A percentile compares a stretch with the other conserved stretches of the same genome.
phyloP scores from a whole-genome alignment of 2,888 invertebrate species.

The Macroteleia sp. region DNA sequence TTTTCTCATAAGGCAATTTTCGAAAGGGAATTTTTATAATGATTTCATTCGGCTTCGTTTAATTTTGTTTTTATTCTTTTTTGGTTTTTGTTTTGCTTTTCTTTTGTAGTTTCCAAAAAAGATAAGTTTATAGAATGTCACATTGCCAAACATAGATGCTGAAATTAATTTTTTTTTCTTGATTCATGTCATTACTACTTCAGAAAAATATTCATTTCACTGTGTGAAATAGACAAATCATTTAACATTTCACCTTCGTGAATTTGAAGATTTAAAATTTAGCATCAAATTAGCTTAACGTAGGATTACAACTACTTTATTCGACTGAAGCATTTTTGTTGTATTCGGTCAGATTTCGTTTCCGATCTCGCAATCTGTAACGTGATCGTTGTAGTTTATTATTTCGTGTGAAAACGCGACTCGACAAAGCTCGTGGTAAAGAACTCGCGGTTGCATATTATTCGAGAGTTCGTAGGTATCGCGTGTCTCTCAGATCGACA shows the following conservation, averaged over 20 bases:
- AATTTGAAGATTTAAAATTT: not conserved
- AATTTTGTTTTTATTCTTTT: too few relatives aligned
- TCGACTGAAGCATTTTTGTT: constrained; percentile 17
- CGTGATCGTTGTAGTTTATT: constrained; percentile 43
- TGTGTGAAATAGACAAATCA: not conserved
- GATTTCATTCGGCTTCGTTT: too few relatives aligned
- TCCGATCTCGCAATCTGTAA: constrained; percentile 56
- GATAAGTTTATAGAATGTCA: too few relatives aligned
- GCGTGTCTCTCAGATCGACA: constrained; percentile 42
- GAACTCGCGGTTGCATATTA: constrained; percentile 40
- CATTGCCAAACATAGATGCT: too few relatives aligned
- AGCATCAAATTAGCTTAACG: constrained; percentile 11
- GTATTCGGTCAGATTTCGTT: constrained; percentile 25
- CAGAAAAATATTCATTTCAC: too few relatives aligned
- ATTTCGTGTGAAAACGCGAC: constrained; percentile 49
- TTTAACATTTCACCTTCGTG: not conserved
- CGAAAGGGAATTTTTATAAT: too few relatives aligned
- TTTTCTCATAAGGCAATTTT: too few relatives aligned
- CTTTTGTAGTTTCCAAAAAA: too few relatives aligned
- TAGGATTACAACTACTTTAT: constrained; percentile 15
- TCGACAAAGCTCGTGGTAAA: constrained; percentile 30
- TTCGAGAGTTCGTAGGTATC: constrained; percentile 39
- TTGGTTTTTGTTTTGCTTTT: too few relatives aligned
- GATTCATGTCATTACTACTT: too few relatives aligned
- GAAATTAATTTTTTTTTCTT: too few relatives aligned